Conservation (phyloP, 1,140 invertebrate species). For the Drosophila ohnishii region DNA sequence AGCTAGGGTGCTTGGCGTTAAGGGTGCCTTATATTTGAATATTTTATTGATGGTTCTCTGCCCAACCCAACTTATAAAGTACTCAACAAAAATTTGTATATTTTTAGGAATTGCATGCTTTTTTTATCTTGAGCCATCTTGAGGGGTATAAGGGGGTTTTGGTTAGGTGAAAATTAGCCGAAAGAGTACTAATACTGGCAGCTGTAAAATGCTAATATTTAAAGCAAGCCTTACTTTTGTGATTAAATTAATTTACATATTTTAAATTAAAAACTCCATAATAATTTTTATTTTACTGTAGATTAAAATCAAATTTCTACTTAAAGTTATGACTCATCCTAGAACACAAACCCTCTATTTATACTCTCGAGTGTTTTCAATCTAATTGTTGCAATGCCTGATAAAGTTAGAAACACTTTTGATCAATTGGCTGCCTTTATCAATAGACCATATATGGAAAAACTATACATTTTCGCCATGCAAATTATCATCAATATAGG, state of each 20-base stretch:
- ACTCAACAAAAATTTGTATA: not conserved
- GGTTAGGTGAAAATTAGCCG: not conserved
- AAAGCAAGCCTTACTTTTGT: not conserved
- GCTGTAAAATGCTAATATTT: not conserved
- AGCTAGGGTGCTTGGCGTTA: not conserved
- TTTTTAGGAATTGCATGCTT: slow-evolving; percentile 11
- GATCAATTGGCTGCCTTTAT: not conserved
- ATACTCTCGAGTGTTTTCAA: slow-evolving; percentile 7
- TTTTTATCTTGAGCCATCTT: slow-evolving; percentile 4
- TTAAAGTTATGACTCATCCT: not conserved
- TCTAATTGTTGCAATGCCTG: not conserved
- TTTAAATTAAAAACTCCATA: too few species aligned
- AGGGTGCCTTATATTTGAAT: slow-evolving; percentile 9
- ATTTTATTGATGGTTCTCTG: not conserved
- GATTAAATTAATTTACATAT: not conserved
- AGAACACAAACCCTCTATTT: not conserved
- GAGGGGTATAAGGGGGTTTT: not conserved
- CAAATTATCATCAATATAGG: slow-evolving; percentile 1
- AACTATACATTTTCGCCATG: not conserved
- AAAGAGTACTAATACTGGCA: not conserved
- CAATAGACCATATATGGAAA: not conserved
- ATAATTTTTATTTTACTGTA: not conserved
- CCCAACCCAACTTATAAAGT: slow-evolving; percentile 13
- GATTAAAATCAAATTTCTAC: not conserved
- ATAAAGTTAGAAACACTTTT: slow-evolving; percentile 2